phyloP scores from a whole-genome alignment of 2,797 vertebrate genomes.

The Melanotaenia pygmaea region DNA sequence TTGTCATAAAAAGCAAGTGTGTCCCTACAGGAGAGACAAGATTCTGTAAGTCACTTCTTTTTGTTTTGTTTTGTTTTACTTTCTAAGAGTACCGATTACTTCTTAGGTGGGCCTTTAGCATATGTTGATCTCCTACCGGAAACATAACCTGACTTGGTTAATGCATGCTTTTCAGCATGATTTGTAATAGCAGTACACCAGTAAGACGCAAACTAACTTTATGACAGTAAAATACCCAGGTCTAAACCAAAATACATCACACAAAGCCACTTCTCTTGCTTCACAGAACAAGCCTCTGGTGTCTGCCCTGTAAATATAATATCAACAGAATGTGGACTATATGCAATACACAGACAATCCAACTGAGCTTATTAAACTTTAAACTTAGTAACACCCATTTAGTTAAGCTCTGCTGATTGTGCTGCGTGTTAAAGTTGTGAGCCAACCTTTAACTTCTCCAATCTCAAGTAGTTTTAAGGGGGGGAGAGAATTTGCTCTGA shows the following conservation, averaged over 20 bases:
- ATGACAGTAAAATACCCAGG: not conserved
- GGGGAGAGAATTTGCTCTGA: constrained; percentile 18
- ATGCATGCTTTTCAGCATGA: not conserved
- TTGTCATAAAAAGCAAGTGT: not conserved
- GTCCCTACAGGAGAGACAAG: not conserved
- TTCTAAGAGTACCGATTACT: not conserved
- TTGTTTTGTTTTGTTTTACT: not conserved
- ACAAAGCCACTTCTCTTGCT: not conserved
- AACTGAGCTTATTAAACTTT: constrained; percentile 40
- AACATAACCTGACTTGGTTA: not conserved
- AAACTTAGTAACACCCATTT: constrained; percentile 40
- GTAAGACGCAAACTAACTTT: not conserved
- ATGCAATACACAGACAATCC: constrained; percentile 16
- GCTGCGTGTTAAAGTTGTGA: constrained; percentile 40
- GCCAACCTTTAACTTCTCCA: constrained; percentile 25
- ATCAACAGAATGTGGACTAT: constrained; percentile 17
- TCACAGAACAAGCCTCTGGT: not conserved
- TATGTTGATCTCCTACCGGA: not conserved
- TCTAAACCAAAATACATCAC: not conserved
- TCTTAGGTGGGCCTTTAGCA: not conserved
- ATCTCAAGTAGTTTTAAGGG: constrained; percentile 12
- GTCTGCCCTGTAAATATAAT: constrained; percentile 10
- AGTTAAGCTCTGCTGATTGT: constrained; percentile 45
- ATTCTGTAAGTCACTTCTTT: not conserved
- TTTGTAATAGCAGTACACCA: no score